Base-by-base conservation (phyloP, 2,797 vertebrate species). In the Tokudaia tokunoshimensis region DNA sequence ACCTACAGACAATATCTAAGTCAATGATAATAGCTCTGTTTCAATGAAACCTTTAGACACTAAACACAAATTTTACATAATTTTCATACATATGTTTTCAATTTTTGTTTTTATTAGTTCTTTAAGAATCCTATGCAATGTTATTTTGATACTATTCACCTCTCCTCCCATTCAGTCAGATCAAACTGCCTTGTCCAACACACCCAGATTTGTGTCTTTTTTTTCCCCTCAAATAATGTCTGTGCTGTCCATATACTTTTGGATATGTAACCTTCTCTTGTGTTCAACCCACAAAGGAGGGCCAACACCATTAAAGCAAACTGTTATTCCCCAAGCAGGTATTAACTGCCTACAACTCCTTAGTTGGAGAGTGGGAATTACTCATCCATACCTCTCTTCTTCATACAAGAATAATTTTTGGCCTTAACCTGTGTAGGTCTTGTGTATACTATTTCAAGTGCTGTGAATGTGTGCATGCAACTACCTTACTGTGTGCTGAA, bases 21-120 rank as follows among this genome's bases (percentile, higher is more conserved):
- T 52, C 31, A 94, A 83, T 52, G 31, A 59, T 9, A 17, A 24
- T 17, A 83, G 26, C 26, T 78, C 2, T 59, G 26, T 81, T 90
- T 31, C 37, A 41, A 94, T 81, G 94, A 95, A 95, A 93, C 75
- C 90, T 87, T 89, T 84, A 84, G 34, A 61, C 6, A 82, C 9
- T 84, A 65, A 92, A 81, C 61, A 90, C 83, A 34, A 93, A 92
- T 92, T 67, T 92, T 20, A 55, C 94, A 15, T 13, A 52, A 13
- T 52, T 52, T 52, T 52, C 63, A 17, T 50, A 89, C 17, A 47
- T 34, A 80, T 37, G 24, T 91, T 94, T 78, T 65, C 10, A 83
- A 29, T 59, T 17, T 37, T 82, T 82, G 13, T 10, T 61, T 41
- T 83, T 61, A 61, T 44, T 83, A 61, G 57, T 61, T 65, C 37